Base-by-base conservation (phyloP, 2,888 invertebrate genomes). In the Cantharis rustica region DNA sequence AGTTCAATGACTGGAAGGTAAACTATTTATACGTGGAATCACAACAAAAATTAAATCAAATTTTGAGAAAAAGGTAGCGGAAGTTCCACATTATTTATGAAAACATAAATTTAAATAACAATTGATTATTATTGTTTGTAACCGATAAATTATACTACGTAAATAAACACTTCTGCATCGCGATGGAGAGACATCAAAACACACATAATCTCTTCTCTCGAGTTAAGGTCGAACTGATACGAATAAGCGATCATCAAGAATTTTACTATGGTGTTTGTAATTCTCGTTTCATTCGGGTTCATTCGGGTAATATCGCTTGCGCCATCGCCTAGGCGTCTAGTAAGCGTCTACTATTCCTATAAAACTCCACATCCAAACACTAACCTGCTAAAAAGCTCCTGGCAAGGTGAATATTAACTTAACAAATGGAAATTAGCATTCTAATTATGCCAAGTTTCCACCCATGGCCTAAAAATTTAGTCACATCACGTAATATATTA, bases 161-260 rank as follows among this genome's bases (percentile, higher is more conserved):
- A 76, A 76, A 76, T 76, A 76, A 76, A 76, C 76, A 72, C 23
- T 68, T 27, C n/a, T 26, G 70, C 73, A 71, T 76, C 76, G 76
- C 70, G 76, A 61, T 15, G 62, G 17, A 61, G 31, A 47, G 26
- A 27, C 61, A 68, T 70, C 68, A 47, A 13, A 63, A 72, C 68
- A 66, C 66, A 20, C 47, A 61, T 66, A 77, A 72, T 71, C 63
- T 74, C 77, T 74, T 68, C 47, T 17, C 26, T 13, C n/a, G 23
- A 66, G 74, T 68, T 63, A 7, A 74, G 69, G 77, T 77, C 77
- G 77, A 77, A 77, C 77, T 77, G 77, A 77, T 71, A 47, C 74
- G 47, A 47, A 47, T 47, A 47, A 47, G 47, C 47, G 63, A 63
- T 68, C 66, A 68, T 62, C 77, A 70, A 69, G 62, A 72, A 76